These are phyloP conservation scores for Erethizon dorsatum DNA, from an alignment of 2,797 vertebrate species.

Conservation along the genomic window DNA sequence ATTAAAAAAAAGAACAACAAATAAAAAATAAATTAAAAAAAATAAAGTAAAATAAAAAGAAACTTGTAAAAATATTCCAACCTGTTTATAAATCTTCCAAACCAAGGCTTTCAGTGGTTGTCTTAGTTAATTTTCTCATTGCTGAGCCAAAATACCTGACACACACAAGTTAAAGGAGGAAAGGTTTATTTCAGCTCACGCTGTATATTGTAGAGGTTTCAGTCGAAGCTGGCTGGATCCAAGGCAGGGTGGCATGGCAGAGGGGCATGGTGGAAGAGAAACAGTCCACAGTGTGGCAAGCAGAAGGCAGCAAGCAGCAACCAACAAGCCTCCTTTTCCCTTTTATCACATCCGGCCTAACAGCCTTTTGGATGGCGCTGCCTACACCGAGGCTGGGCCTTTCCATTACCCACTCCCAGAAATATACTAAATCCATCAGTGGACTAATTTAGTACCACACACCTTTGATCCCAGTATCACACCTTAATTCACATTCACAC, in stretches of 20 bases:
- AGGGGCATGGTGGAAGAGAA: neutral
- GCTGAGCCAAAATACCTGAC: no score
- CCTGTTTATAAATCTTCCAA: conserved; percentile 7
- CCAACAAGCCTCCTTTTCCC: neutral
- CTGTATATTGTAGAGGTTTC: no score
- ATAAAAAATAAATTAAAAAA: no score
- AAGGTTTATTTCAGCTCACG: no score
- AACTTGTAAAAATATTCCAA: neutral
- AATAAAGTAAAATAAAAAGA: no score
- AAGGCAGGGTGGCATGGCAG: neutral
- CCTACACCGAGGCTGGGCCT: neutral
- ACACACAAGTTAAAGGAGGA: no score
- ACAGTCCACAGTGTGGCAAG: neutral
- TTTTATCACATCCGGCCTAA: neutral
- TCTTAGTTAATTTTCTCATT: no score
- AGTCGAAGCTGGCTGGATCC: neutral
- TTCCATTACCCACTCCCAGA: neutral
- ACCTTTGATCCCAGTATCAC: no score
- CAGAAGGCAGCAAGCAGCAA: neutral
- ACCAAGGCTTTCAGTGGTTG: neutral
- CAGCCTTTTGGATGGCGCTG: no score
- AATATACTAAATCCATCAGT: neutral
- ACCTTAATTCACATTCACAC: no score
- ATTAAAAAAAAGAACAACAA: no score
- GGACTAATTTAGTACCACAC: neutral